A percentile compares a stretch with the other conserved stretches of the same genome.
phyloP scores from a whole-genome alignment of 2,888 invertebrate species.

The Zeuzera pyrina region DNA sequence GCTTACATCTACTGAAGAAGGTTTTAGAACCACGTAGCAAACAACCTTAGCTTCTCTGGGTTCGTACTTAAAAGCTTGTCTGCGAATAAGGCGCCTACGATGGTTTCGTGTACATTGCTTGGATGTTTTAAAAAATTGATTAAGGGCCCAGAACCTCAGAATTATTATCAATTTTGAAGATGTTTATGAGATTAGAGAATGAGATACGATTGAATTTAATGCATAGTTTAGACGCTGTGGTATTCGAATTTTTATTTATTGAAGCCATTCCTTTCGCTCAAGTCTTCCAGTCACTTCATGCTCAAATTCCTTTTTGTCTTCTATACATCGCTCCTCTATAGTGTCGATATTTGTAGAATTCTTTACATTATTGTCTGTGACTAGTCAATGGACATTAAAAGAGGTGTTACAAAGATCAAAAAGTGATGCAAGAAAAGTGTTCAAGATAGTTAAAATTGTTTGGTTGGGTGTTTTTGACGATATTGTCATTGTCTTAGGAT shows the following conservation, averaged over 20 bases:
- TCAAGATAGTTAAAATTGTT: slow-evolving; percentile 34
- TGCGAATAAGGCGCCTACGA: too few relatives aligned
- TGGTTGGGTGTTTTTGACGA: slow-evolving; percentile 31
- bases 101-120: too few relatives aligned
- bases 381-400: slow-evolving; percentile 20
- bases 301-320: slow-evolving; percentile 25
- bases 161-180: too few relatives aligned
- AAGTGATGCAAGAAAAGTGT: slow-evolving; percentile 34
- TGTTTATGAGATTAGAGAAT: too few relatives aligned
- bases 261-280: slow-evolving; percentile 24
- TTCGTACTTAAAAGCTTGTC: too few relatives aligned
- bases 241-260: background rate
- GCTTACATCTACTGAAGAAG: slow-evolving; percentile 68
- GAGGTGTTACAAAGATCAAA: slow-evolving; percentile 9
- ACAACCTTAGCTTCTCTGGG: too few relatives aligned
- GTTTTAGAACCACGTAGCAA: too few relatives aligned
- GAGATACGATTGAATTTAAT: too few relatives aligned
- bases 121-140: too few relatives aligned
- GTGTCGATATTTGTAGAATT: slow-evolving; percentile 7
- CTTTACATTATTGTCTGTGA: slow-evolving; percentile 24
- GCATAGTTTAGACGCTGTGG: background rate
- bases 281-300: slow-evolving; percentile 54
- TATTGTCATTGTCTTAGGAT: slow-evolving; percentile 35
- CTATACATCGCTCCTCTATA: slow-evolving; percentile 15
- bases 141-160: too few relatives aligned